Conservation (phyloP, 2,888 invertebrate species). For the Muscina levida region DNA sequence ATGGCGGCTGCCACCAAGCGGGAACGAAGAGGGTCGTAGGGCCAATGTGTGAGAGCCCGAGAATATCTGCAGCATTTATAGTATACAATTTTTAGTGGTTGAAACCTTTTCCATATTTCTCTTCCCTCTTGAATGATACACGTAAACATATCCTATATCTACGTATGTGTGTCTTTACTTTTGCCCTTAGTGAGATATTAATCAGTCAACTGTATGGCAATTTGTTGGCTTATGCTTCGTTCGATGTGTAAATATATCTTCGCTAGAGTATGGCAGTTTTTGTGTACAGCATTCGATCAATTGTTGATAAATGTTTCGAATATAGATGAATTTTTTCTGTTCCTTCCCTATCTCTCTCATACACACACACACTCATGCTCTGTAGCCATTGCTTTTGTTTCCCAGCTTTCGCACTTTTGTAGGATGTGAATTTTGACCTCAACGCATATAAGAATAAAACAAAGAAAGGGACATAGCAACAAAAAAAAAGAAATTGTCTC, state of each 20-base stretch:
- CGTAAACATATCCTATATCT: too few relatives aligned
- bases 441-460: background rate
- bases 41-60: too few relatives aligned
- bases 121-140: too few relatives aligned
- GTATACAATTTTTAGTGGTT: background rate
- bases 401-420: background rate
- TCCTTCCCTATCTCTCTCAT: too few relatives aligned
- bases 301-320: constrained; percentile 36
- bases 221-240: background rate
- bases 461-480: too few relatives aligned
- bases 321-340: constrained; percentile 13
- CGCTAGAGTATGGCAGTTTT: background rate
- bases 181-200: constrained; percentile 3
- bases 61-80: background rate
- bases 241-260: background rate
- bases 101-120: background rate
- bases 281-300: constrained; percentile 20
- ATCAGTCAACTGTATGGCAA: constrained; percentile 25
- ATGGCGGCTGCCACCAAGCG: too few relatives aligned
- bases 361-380: too few relatives aligned
- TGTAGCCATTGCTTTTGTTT: background rate
- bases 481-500: background rate
- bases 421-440: constrained; percentile 21
- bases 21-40: too few relatives aligned
- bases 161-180: too few relatives aligned